These are phyloP conservation scores for Antennarius striatus DNA, from an alignment of 2,113 vertebrate genomes.

Conservation along the genomic window DNA sequence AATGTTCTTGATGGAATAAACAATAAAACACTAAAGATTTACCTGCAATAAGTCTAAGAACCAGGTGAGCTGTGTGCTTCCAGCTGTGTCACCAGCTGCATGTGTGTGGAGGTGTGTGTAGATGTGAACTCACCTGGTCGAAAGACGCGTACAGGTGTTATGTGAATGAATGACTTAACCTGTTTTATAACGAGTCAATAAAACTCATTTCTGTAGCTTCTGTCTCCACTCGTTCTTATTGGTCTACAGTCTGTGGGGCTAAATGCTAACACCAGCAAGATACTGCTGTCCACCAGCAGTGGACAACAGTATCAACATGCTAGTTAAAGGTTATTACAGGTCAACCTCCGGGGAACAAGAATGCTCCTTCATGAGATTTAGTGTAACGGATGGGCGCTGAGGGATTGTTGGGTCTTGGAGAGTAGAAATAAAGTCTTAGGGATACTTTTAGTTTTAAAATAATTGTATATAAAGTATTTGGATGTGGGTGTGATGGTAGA, in stretches of 20 bases:
- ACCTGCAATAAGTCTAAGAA: slow-evolving; percentile 9
- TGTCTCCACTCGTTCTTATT: neutral
- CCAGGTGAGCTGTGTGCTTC: slow-evolving; percentile 5
- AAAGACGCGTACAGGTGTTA: neutral
- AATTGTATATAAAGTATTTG: too few species aligned
- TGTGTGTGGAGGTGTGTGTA: neutral
- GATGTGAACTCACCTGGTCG: slow-evolving; percentile 8
- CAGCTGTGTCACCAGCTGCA: neutral
- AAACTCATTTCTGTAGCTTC: neutral
- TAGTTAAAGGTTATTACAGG: too few species aligned
- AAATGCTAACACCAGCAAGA: too few species aligned
- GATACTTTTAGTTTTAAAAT: too few species aligned
- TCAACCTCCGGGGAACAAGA: too few species aligned
- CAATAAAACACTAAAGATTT: slow-evolving; percentile 1
- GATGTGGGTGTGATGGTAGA: too few species aligned
- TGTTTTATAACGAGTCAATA: slow-evolving; percentile 15
- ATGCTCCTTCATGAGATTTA: too few species aligned
- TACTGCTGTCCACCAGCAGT: too few species aligned
- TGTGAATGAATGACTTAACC: neutral
- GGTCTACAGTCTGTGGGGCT: neutral
- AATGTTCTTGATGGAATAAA: neutral
- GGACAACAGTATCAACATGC: too few species aligned
- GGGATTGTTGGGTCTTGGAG: too few species aligned
- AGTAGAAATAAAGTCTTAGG: too few species aligned
- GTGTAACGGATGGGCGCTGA: too few species aligned